A percentile compares a stretch with the other conserved stretches of the same genome.
Conservation (phyloP, 2,113 vertebrate genomes). For the Hippocampus zosterae region DNA sequence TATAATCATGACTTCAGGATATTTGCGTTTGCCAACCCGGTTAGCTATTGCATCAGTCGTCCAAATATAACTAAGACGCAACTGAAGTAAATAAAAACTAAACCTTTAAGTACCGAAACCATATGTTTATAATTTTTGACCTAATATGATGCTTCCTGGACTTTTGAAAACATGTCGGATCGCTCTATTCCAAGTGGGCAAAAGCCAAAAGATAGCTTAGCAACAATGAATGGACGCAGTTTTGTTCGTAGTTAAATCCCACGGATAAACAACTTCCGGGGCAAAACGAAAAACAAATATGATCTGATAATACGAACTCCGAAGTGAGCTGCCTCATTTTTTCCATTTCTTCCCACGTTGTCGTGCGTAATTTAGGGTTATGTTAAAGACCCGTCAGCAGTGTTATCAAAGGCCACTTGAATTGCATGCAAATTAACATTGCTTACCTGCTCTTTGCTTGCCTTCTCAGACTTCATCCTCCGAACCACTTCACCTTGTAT, state of each 20-base stretch:
- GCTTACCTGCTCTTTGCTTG: constrained; percentile 74
- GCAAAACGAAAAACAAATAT: not conserved
- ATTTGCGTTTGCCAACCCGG: not conserved
- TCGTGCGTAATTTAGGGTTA: not conserved
- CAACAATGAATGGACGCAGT: not conserved
- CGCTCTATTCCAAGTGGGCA: not conserved
- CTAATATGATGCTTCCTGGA: no score
- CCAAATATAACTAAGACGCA: not conserved
- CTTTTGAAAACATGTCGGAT: not conserved
- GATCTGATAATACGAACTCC: no score
- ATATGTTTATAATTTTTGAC: no score
- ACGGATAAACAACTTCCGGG: no score
- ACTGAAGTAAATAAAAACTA: not conserved
- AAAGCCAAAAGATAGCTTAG: not conserved
- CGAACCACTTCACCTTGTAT: constrained; percentile 72
- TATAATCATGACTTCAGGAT: not conserved
- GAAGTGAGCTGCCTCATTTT: no score
- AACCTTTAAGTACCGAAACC: no score
- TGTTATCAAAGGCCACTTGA: not conserved
- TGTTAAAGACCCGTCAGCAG: not conserved
- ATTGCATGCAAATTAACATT: not conserved
- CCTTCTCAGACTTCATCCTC: constrained; percentile 71
- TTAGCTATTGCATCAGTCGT: constrained; percentile 28
- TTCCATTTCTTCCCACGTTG: not conserved
- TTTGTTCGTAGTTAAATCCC: not conserved